Base-by-base conservation (phyloP, 2,797 vertebrate species). In the Gallinago nigripennis region DNA sequence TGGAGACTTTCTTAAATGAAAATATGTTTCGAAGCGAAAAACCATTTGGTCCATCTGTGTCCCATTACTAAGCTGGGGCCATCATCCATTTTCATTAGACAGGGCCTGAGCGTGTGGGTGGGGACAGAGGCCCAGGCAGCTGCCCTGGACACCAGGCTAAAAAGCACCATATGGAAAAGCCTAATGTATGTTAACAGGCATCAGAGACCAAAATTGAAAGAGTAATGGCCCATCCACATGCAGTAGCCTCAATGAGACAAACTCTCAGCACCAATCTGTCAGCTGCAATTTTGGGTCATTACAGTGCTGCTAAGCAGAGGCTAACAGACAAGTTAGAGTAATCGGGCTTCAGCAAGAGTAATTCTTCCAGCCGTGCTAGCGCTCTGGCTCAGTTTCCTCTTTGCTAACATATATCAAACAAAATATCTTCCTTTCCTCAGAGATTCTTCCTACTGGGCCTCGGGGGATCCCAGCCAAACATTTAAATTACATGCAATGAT, bases 211-310 rank as follows among this genome's bases (percentile, higher is more conserved):
- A 98, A 99, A 99, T 98, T 98, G 98, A 97, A 98, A 98, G 98
- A 98, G 96, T 98, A 99, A 99, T 98, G 98, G 97, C 96, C 72
- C 81, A 89, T 97, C 92, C 91, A 91, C 97, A 98, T 89, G 96
- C 96, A 88, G 97, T 78, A 96, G 97, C 97, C 94, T 91, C 95
- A 95, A 87, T 71, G 92, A 94, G 86, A 66, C 90, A 91, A 82
- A 96, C 97, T 96, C 97, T 98, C 98, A 98, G 91, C 97, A 98
- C 98, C 96, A 95, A 98, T 99, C 98, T 97, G 98, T 99, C 98
- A 98, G 97, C 82, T 97, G 97, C 96, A 97, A 98, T 98, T 98
- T 98, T 82, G 95, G 95, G 71, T 97, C 95, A 97, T 99, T 98
- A 98, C 95, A 96, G 78, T 46, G 73, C 90, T 96, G 94, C 96